A percentile compares a stretch with the other conserved stretches of the same genome.
Conservation (phyloP, 2,113 vertebrate species). For the Cyphomyrus plagiostoma region DNA sequence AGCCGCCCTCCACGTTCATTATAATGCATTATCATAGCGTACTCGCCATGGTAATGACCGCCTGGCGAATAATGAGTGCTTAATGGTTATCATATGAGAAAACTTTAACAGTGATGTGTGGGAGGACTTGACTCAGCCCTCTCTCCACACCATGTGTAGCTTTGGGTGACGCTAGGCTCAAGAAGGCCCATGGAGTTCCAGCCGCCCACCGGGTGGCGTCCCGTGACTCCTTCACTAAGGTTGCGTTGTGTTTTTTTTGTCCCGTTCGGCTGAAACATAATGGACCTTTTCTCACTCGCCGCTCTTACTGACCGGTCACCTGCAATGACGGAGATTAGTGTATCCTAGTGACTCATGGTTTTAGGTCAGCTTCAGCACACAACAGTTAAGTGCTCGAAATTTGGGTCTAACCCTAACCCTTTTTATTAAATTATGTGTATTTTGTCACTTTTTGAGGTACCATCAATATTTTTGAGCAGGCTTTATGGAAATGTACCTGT, state of each 20-base stretch:
- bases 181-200: neutral
- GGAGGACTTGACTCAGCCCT: neutral
- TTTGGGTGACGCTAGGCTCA: too few relatives aligned
- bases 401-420: neutral
- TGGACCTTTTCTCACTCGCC: neutral
- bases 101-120: neutral
- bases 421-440: neutral
- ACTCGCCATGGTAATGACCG: neutral
- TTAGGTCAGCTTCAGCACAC: neutral
- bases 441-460: neutral
- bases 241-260: neutral
- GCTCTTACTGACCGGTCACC: neutral
- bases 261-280: neutral
- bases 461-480: neutral
- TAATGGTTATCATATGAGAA: conserved; percentile 1
- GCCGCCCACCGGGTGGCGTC: neutral
- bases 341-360: neutral
- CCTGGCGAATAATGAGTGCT: neutral
- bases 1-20: neutral
- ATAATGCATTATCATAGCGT: neutral
- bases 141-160: neutral
- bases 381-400: neutral
- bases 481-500: neutral
- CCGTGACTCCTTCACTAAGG: neutral
- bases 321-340: neutral